Evolutionary conservation across 1,140 invertebrate species (phyloP), one percentile per base, ranked within the genome.

Genomic region (Lucilia sericata): DNA sequence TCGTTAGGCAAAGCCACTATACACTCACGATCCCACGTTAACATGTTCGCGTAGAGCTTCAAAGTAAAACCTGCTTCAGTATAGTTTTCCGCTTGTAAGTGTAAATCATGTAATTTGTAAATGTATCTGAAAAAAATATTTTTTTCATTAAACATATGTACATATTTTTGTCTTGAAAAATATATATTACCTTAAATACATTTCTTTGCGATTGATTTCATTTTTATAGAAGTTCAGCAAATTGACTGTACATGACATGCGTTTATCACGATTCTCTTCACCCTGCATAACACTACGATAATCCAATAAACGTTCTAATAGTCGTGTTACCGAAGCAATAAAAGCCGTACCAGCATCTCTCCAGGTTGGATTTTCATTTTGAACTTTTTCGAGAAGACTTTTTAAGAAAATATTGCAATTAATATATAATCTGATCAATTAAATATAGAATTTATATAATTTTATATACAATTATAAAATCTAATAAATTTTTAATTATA

Each of bases 231-330:
- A 99, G 88, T 99, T 98, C 91, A 99, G 92, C 84, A 99, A 92
- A 92, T 99, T 99, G 74, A 99, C 98, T 2, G 98, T 99, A 90
- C 98, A 99, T 5, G 97, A 97, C 98, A 99, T 99, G 65, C 97
- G 93, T 91, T 98, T 98, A 88, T 98, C 97, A 30, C 96, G 92
- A 91, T 98, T 98, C 88, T 98, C 97, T 89, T 97, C 96, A 2
- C 96, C 96, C 88, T 98, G 96, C 91, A 98, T 96, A 5, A 98
- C 96, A 88, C 96, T 97, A 81, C 97, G 94, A 91, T 99, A 99
- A 92, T 99, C 98, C 14, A 99, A 92, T 49, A 99, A 92, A 82
- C 97, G 92, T 91, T 98, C 97, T 83, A 99, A 90, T 34, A 99
- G 92, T 49, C 96, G 93, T 1, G 97, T 98, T 5, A 99, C 96